These are phyloP conservation scores for Pandion haliaetus DNA, from an alignment of 2,113 vertebrate genomes.

Conservation along the genomic window DNA sequence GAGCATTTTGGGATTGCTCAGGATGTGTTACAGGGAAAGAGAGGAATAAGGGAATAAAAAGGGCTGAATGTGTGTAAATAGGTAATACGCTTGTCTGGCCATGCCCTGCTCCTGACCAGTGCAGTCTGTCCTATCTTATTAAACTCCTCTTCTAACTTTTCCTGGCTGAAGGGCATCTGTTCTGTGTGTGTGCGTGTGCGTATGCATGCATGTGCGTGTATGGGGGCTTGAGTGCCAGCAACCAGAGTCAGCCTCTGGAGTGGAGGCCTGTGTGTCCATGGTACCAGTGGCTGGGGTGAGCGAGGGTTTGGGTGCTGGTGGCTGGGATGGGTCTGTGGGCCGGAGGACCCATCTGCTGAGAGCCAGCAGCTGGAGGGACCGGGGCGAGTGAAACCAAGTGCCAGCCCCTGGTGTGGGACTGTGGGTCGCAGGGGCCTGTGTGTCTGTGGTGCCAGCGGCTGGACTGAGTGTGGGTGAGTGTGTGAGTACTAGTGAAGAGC, in stretches of 20 bases:
- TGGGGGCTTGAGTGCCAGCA: background rate
- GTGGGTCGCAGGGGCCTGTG: too few relatives aligned
- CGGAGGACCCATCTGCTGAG: background rate
- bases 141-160: background rate
- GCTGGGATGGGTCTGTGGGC: background rate
- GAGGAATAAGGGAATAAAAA: background rate
- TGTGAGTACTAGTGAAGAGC: background rate
- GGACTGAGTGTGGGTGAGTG: background rate
- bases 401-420: background rate
- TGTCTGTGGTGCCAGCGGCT: background rate
- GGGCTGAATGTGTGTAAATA: background rate
- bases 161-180: background rate
- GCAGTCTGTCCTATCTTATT: background rate
- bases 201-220: too few relatives aligned
- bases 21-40: background rate
- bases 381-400: background rate
- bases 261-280: background rate
- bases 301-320: fast-evolving
- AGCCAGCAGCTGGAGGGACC: background rate
- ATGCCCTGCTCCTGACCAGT: background rate
- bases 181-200: background rate
- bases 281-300: background rate
- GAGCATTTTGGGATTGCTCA: background rate
- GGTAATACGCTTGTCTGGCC: background rate
- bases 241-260: background rate